Conservation (phyloP, 1,140 invertebrate genomes). For the Pseudoatta argentina region DNA sequence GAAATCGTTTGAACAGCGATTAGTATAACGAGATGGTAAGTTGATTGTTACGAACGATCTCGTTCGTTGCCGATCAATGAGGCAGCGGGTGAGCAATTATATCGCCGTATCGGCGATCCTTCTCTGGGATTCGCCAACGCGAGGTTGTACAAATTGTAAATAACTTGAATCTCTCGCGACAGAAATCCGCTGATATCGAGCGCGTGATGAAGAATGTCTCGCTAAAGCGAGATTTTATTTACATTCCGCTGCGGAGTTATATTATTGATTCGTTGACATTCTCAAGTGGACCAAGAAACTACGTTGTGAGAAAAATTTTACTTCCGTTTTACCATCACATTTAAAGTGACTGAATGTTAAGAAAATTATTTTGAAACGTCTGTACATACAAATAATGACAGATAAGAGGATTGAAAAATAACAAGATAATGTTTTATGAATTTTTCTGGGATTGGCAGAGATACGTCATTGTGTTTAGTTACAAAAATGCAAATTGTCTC, state of each 20-base stretch:
- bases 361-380: not conserved
- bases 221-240: slow-evolving; percentile 19
- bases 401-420: not conserved
- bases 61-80: slow-evolving; percentile 25
- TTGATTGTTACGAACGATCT: not conserved
- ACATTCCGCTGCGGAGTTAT: not conserved
- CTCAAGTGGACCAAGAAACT: slow-evolving; percentile 36
- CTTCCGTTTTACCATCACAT: not conserved
- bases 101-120: slow-evolving; percentile 21
- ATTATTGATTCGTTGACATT: slow-evolving; percentile 27
- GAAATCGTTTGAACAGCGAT: not conserved
- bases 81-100: slow-evolving; percentile 43
- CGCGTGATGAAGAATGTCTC: not conserved
- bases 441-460: not conserved
- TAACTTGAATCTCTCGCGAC: slow-evolving; percentile 43
- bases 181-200: slow-evolving; percentile 42
- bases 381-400: not conserved
- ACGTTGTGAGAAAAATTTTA: not conserved
- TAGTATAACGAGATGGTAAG: not conserved
- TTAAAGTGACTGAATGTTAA: not conserved
- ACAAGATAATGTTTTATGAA: not conserved
- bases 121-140: not conserved
- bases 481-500: not conserved
- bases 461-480: not conserved
- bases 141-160: slow-evolving; percentile 47